phyloP scores from a whole-genome alignment of 2,113 vertebrate species.

The Tragulus kanchil region DNA sequence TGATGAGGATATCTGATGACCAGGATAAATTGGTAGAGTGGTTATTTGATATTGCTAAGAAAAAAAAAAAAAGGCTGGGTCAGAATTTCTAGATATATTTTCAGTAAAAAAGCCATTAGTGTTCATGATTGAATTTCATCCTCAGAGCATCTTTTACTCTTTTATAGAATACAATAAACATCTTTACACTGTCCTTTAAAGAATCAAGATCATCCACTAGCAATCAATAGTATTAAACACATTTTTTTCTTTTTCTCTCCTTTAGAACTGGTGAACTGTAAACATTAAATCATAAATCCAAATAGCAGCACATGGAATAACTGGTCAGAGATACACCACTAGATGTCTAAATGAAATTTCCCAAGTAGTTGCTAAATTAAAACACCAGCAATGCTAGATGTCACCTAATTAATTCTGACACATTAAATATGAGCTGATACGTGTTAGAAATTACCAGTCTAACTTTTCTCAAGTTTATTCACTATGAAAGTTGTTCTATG shows the following conservation, averaged over 20 bases:
- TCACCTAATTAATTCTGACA: background rate
- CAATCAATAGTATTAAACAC: constrained; percentile 1
- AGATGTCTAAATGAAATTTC: background rate
- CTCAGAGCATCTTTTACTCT: background rate
- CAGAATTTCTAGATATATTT: background rate
- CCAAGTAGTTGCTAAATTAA: constrained; percentile 72
- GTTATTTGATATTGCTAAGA: background rate
- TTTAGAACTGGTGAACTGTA: background rate
- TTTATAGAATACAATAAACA: background rate
- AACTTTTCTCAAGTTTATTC: background rate
- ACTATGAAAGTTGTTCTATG: background rate
- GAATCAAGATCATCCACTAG: background rate
- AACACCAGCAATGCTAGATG: background rate
- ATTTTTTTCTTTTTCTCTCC: background rate
- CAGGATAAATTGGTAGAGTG: background rate
- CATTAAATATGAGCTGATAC: background rate
- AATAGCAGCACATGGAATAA: background rate
- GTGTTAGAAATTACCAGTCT: background rate
- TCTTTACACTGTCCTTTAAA: background rate
- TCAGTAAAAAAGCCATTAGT: background rate
- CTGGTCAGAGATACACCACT: background rate
- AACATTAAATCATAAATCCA: background rate
- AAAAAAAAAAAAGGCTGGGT: background rate
- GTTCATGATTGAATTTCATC: constrained; percentile 50
- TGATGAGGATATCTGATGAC: constrained; percentile 32